These are phyloP conservation scores for Ictidomys tridecemlineatus DNA, from an alignment of 2,113 vertebrate genomes.

Conservation along the genomic window DNA sequence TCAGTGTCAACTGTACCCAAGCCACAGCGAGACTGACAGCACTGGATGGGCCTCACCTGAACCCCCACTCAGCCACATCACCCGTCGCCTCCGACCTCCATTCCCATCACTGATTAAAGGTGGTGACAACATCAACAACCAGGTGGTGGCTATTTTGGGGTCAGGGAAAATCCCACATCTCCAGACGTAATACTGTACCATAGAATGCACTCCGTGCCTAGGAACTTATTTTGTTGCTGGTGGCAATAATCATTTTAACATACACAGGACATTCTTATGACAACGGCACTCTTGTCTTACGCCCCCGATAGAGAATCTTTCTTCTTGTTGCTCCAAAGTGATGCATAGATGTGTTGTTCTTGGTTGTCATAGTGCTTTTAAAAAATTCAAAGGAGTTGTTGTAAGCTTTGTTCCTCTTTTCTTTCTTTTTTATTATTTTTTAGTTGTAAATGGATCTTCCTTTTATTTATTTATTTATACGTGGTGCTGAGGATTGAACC, in stretches of 20 bases:
- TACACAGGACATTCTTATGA: background rate
- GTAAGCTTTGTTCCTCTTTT: background rate
- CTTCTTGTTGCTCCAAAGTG: background rate
- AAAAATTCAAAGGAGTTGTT: background rate
- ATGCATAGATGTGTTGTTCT: background rate
- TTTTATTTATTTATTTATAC: no score
- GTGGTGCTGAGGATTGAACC: no score
- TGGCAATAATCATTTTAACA: background rate
- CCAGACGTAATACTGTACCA: accelerated
- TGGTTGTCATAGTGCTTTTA: background rate
- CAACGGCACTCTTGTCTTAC: accelerated
- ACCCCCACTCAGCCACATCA: accelerated
- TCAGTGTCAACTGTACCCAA: accelerated
- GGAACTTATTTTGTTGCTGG: no score
- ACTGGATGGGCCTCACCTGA: accelerated
- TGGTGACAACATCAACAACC: accelerated
- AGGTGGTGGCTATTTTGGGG: accelerated
- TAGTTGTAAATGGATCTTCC: no score
- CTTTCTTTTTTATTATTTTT: no score
- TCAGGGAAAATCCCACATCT: accelerated
- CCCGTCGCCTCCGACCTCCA: accelerated
- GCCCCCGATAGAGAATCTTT: accelerated
- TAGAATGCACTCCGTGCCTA: accelerated
- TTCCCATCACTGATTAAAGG: accelerated
- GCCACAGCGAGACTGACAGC: accelerated